Percentiles rank a stretch among this genome's conserved stretches.
Conservation (phyloP, 2,797 vertebrate species). For the Gambusia yucatana region DNA sequence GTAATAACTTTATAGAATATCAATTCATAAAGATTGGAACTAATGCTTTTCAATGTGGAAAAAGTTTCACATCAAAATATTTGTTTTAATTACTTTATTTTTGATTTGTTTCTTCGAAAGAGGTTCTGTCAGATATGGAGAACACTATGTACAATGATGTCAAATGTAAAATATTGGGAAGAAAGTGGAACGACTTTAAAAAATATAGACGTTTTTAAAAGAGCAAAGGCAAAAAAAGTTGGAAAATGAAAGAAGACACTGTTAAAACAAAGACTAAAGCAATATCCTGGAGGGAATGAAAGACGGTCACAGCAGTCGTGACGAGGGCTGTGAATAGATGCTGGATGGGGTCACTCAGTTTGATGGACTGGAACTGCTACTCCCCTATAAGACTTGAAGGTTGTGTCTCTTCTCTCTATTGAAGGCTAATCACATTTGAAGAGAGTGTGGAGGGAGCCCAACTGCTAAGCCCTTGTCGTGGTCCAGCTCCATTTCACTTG, state of each 20-base stretch:
- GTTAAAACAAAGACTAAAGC: constrained; percentile 32
- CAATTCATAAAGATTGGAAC: background rate
- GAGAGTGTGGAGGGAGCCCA: constrained; percentile 34
- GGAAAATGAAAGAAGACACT: background rate
- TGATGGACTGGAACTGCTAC: constrained; percentile 44
- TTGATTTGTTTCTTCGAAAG: background rate
- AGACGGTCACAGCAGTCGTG: constrained; percentile 17
- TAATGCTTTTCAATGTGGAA: background rate
- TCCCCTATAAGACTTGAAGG: constrained; percentile 32
- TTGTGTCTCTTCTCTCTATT: constrained; percentile 42
- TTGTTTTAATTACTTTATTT: background rate
- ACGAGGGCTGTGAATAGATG: constrained; percentile 20
- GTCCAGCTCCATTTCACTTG: constrained; percentile 43
- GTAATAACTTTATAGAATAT: background rate
- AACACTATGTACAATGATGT: background rate
- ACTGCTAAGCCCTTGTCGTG: constrained; percentile 44
- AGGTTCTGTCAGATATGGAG: background rate
- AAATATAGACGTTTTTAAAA: background rate
- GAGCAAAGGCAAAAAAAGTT: constrained; percentile 9
- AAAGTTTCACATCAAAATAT: background rate
- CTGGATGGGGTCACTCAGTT: constrained; percentile 40
- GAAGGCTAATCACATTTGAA: constrained; percentile 59
- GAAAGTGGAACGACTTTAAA: background rate
- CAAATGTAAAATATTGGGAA: background rate
- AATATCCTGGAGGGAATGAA: constrained; percentile 35